Base-by-base conservation (phyloP, 2,797 vertebrate genomes). In the Malurus splendens region DNA sequence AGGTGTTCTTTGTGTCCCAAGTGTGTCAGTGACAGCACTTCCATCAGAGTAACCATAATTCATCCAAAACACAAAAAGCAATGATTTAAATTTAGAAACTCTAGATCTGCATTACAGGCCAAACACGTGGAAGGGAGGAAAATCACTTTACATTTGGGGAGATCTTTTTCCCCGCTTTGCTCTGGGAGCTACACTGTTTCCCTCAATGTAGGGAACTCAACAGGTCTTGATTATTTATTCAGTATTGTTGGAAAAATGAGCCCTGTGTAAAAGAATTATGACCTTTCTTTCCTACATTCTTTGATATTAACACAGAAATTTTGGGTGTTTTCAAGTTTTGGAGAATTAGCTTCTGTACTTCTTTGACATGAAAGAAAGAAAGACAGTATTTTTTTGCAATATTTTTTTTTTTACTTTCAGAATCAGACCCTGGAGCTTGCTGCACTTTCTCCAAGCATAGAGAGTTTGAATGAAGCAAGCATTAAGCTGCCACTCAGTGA, bases 401-500 rank as follows among this genome's bases (percentile, higher is more conserved):
- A 7, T 27, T 52, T 52, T 67, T 39, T 71, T 41, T 39, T 38
- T 86, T 71, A 14, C 41, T 89, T 81, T 25, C 95, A 99, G 98
- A 95, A 85, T 48, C 97, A 83, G 14, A 96, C 98, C 39, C 93
- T 98, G 90, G 94, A 97, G 82, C 97, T 98, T 73, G 97, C 97
- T 60, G 95, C 97, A 28, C 90, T 97, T 59, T 97, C 98, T 44
- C 97, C 98, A 77, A 97, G 97, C 83, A 96, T 99, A 91, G 98
- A 98, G 70, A 95, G 96, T n/a, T 94, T 99, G 92, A 99, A 98
- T 36, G 98, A 98, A 93, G 95, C 97, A 76, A 98, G 98, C 95
- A 95, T 98, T 94, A 96, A 92, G 81, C 89, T 98, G 92, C 96
- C 97, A 5, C 97, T 98, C 10, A 97, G 96, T 44, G 98, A 98